Conservation (phyloP, 2,888 invertebrate species). For the Andrena camellia region DNA sequence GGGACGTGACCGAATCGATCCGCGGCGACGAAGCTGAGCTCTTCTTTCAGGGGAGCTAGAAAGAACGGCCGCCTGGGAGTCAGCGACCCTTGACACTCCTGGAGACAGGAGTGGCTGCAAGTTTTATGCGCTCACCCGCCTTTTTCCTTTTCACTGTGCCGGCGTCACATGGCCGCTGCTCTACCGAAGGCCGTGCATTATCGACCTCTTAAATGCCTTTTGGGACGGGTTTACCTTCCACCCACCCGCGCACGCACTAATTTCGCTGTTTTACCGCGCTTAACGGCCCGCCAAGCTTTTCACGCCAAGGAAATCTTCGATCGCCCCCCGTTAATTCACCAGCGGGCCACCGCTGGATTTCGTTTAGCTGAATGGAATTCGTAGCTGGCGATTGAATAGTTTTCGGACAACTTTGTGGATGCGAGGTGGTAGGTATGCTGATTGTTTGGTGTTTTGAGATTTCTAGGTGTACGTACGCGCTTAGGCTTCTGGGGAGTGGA, state of each 20-base stretch:
- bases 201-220: constrained; percentile 60
- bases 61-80: constrained; percentile 68
- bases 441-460: too few relatives aligned
- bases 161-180: constrained; percentile 55
- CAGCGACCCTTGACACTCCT: constrained; percentile 73
- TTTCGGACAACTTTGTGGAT: too few relatives aligned
- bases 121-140: constrained; percentile 68
- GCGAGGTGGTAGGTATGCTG: too few relatives aligned
- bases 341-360: background rate
- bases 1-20: constrained; percentile 65
- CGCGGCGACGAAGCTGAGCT: constrained; percentile 39
- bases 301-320: background rate
- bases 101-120: constrained; percentile 71
- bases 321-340: background rate
- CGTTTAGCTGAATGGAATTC: too few relatives aligned
- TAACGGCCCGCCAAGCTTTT: constrained; percentile 17
- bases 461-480: too few relatives aligned
- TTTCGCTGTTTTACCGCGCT: constrained; percentile 25
- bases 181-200: constrained; percentile 66
- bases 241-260: constrained; percentile 41
- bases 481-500: too few relatives aligned
- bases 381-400: too few relatives aligned
- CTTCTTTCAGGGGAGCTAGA: constrained; percentile 57
- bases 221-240: constrained; percentile 31
- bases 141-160: constrained; percentile 62